phyloP scores from a whole-genome alignment of 2,797 vertebrate species.

The Pteronotus mesoamericanus region DNA sequence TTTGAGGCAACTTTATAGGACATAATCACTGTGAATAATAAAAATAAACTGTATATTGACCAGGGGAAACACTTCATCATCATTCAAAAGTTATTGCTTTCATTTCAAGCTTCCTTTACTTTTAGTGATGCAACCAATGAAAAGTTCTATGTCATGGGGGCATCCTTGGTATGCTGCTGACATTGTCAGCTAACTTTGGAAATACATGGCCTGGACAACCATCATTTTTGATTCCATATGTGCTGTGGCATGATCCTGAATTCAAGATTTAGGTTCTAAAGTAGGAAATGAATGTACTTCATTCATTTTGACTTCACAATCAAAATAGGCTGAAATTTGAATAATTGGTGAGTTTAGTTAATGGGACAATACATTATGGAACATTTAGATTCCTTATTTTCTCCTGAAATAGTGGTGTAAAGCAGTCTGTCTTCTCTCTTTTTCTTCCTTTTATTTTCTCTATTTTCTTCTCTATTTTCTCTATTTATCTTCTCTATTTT shows the following conservation, averaged over 20 bases:
- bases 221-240: neutral
- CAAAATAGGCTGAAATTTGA: conserved; percentile 4
- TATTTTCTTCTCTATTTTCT: neutral
- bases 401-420: neutral
- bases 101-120: neutral
- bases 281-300: neutral
- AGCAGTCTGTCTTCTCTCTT: neutral
- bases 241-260: neutral
- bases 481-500: neutral
- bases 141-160: neutral
- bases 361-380: neutral
- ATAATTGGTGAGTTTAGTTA: neutral
- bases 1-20: neutral
- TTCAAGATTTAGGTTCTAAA: neutral
- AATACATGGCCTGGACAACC: neutral
- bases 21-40: neutral
- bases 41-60: neutral
- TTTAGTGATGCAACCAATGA: neutral
- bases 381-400: neutral
- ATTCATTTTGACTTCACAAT: neutral
- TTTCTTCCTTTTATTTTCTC: neutral
- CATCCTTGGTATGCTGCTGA: no score
- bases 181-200: neutral
- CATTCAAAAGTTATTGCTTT: neutral
- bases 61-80: neutral